Base-by-base conservation (phyloP, 2,888 invertebrate genomes). In the Copidosoma aretas region DNA sequence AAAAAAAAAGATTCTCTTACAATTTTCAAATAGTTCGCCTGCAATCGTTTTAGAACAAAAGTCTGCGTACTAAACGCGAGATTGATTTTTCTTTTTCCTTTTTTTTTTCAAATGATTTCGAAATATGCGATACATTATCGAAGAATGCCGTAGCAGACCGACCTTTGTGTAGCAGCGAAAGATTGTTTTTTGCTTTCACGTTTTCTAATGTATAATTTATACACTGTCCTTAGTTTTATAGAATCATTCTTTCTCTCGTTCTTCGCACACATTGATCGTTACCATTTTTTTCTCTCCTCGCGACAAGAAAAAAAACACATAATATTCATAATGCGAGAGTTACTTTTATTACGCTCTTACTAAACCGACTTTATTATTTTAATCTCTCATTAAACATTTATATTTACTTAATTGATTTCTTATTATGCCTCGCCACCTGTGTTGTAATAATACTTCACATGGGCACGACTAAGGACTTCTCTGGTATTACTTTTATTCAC, bases 331-430 rank as follows among this genome's bases (percentile, higher is more conserved):
- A 66, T 22, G 53, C 5, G 32, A 41, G 58, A 43, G 43, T 60
- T 22, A 43, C 32, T 60, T 64, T 52, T 41, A 53, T 54, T 46
- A 43, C 53, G 41, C 25, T 53, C 15, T 32, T 54, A 19, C 53
- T 46, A 54, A 46, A 58, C 51, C 58, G 24, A 64, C 52, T 64
- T 59, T 59, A 59, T 59, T 22, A 60, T 60, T 66, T 60, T 60
- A 54, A 60, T 60, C 14, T 52, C 46, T 59, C 41, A 46, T 62
- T 46, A 54, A 63, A 57, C 19, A 56, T 63, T 56, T 57, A 49
- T 63, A 25, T 57, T 63, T 63, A 32, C 25, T 57, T 49, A 56
- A 46, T 43, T 46, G 57, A 57, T 64, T 58, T 25, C 14, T 25
- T 24, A 57, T 56, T 32, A 64, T n/a, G 24, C 14, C 17, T 25